Conservation (phyloP, 2,113 vertebrate species). For the Anoura caudifer region DNA sequence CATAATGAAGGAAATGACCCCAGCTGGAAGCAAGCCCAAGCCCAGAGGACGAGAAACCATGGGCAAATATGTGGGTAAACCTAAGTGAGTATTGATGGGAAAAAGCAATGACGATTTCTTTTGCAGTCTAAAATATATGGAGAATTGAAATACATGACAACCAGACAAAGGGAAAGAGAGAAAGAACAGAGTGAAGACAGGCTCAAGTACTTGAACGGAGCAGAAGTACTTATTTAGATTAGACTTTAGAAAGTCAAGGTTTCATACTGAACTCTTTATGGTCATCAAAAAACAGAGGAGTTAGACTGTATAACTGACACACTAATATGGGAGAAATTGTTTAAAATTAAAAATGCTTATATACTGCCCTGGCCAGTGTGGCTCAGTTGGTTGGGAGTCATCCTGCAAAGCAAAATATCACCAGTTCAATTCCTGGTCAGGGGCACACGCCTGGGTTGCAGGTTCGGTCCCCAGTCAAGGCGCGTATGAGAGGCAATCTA, state of each 20-base stretch:
- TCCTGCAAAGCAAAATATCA: too few species aligned
- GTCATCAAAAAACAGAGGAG: background rate
- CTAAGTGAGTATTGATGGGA: background rate
- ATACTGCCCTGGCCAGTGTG: background rate
- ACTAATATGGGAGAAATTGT: background rate
- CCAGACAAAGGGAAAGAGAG: background rate
- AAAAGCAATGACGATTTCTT: background rate
- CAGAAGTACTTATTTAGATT: background rate
- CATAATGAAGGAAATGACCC: background rate
- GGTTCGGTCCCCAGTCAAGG: too few species aligned
- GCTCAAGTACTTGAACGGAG: background rate
- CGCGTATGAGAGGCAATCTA: too few species aligned
- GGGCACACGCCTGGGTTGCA: too few species aligned
- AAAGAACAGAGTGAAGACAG: background rate
- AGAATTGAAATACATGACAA: background rate
- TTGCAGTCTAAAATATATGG: background rate
- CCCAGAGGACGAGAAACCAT: background rate
- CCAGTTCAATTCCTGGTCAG: too few species aligned
- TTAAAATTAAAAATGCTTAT: background rate
- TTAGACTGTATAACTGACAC: background rate
- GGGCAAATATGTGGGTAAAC: background rate
- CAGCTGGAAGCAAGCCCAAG: background rate
- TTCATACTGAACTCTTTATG: background rate
- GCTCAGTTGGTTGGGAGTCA: too few species aligned
- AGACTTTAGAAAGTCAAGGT: background rate